Conservation (phyloP, 1,140 invertebrate genomes). For the Drosophila pseudoananassae region DNA sequence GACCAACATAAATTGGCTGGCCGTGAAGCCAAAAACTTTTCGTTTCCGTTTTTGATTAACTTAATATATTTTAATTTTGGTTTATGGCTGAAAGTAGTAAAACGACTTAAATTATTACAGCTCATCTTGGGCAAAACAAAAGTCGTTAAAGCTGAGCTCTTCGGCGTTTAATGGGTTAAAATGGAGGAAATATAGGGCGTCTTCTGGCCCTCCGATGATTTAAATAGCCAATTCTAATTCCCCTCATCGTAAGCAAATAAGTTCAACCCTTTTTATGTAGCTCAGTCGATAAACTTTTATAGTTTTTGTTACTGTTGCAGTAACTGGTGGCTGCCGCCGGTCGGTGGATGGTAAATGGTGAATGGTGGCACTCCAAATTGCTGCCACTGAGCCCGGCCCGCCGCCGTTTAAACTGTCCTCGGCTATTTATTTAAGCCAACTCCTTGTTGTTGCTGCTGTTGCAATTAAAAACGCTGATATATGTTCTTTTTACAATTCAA, state of each 20-base stretch:
- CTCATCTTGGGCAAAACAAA: conserved; percentile 42
- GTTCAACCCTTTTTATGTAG: conserved; percentile 57
- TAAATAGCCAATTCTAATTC: conserved; percentile 35
- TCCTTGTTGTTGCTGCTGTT: conserved; percentile 46
- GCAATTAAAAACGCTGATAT: conserved; percentile 82
- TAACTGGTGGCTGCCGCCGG: neutral
- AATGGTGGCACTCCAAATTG: conserved; percentile 10
- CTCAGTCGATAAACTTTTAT: conserved; percentile 64
- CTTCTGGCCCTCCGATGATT: conserved; percentile 31
- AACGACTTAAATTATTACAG: conserved; percentile 41
- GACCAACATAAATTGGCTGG: conserved; percentile 47
- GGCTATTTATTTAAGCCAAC: conserved; percentile 60
- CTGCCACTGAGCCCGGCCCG: conserved; percentile 4
- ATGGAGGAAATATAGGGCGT: neutral
- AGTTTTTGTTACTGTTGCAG: conserved; percentile 20
- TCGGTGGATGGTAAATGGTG: neutral
- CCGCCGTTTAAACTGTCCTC: conserved; percentile 56
- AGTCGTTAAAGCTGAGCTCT: conserved; percentile 27
- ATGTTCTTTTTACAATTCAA: conserved; percentile 82
- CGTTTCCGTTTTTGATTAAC: conserved; percentile 35
- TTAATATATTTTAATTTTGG: conserved; percentile 54
- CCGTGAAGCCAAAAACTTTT: conserved; percentile 40
- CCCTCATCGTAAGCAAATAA: conserved; percentile 15
- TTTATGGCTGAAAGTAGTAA: conserved; percentile 44
- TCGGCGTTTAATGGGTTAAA: conserved; percentile 9